Evolutionary conservation across 2,888 invertebrate species (phyloP).

Genomic region (Lasioglossum figueresi): DNA sequence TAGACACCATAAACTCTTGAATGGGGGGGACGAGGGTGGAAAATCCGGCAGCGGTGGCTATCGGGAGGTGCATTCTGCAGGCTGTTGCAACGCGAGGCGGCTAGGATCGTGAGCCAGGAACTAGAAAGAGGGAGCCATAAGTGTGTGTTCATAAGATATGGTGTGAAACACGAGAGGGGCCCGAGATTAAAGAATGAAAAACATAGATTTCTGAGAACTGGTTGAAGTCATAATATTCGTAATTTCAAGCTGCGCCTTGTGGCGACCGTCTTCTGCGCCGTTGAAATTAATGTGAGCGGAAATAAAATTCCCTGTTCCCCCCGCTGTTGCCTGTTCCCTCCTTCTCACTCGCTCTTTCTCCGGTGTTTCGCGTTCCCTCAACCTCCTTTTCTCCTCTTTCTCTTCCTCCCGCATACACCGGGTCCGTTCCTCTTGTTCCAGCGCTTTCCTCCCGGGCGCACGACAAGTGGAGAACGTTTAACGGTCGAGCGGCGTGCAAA

Average conservation of each 20-base stretch:
- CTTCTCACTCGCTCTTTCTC: conserved; percentile 52
- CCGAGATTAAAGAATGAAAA: conserved; percentile 84
- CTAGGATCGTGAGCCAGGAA: not conserved
- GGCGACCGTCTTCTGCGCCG: conserved; percentile 70
- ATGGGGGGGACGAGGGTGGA: not conserved
- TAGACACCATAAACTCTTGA: not conserved
- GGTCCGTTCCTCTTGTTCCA: conserved; percentile 42
- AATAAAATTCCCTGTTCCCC: conserved; percentile 71
- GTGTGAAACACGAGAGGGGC: conserved; percentile 82
- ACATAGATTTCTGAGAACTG: conserved; percentile 83
- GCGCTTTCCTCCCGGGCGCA: conserved; percentile 32
- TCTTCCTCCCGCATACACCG: not conserved
- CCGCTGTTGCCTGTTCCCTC: conserved; percentile 18
- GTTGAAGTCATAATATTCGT: conserved; percentile 83
- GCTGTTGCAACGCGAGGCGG: conserved; percentile 9
- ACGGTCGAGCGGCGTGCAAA: conserved; percentile 69
- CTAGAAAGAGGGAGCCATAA: conserved; percentile 46
- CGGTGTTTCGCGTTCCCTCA: conserved; percentile 23
- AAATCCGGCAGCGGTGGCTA: not conserved
- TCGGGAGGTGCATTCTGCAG: conserved; percentile 2
- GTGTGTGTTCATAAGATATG: conserved; percentile 74
- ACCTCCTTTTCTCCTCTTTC: not conserved
- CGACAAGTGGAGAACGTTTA: conserved; percentile 71
- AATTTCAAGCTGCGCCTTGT: conserved; percentile 79
- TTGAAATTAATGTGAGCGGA: conserved; percentile 76